Evolutionary conservation across 23 tunicate genomes (phyloP).

Genomic region (Diplosoma virens): DNA sequence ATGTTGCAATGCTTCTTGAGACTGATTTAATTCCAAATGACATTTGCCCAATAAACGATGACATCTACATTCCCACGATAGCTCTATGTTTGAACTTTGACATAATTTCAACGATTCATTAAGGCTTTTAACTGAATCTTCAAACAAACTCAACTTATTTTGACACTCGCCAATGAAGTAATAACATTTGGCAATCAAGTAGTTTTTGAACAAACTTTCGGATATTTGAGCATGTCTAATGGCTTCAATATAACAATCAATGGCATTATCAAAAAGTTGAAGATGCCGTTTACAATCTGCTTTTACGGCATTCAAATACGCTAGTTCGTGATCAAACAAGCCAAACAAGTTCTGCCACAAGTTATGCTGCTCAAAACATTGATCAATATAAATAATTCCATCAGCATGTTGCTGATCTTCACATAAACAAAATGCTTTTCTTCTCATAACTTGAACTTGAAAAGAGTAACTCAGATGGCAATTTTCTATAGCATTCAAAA

Average conservation of each 20-base stretch:
- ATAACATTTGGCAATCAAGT: neutral
- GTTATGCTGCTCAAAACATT: too few species aligned
- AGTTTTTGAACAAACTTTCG: neutral
- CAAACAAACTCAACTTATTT: neutral
- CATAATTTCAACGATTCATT: neutral
- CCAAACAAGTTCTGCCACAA: too few species aligned
- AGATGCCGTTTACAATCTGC: neutral
- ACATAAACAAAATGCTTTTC: conserved; percentile 16
- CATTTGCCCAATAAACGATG: neutral
- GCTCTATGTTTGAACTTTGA: neutral
- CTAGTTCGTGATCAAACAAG: too few species aligned
- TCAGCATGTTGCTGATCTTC: neutral
- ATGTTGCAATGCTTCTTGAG: neutral
- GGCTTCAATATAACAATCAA: neutral
- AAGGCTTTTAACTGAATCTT: neutral
- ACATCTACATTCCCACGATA: neutral
- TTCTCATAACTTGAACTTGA: too few species aligned
- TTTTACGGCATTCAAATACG: neutral
- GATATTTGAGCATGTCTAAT: neutral
- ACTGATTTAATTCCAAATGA: neutral
- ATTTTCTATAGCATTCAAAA: too few species aligned
- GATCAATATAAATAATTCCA: neutral
- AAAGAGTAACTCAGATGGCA: too few species aligned
- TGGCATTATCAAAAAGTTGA: neutral
- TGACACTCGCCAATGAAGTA: neutral